A percentile compares a stretch with the other conserved stretches of the same genome.
Conservation (phyloP, 2,888 invertebrate species). For the Caenorhabditis sinica region DNA sequence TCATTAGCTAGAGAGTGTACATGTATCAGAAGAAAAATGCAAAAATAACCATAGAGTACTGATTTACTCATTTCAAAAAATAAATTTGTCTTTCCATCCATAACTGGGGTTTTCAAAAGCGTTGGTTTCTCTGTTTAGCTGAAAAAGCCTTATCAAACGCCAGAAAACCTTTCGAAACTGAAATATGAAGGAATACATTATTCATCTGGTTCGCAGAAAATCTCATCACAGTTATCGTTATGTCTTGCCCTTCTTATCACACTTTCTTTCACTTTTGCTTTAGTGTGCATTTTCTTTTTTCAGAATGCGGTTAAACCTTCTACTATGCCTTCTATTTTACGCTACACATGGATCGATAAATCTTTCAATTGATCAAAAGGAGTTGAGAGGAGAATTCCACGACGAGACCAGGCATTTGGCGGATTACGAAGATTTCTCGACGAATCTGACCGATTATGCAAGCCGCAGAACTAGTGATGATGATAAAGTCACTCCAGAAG, state of each 20-base stretch:
- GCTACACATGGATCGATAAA: slow-evolving; percentile 11
- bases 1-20: too few relatives aligned
- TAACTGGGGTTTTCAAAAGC: too few relatives aligned
- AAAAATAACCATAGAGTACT: too few relatives aligned
- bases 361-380: slow-evolving; percentile 29
- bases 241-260: slow-evolving; percentile 29
- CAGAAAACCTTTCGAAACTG: too few relatives aligned
- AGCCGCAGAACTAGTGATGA: slow-evolving; percentile 58
- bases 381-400: slow-evolving; percentile 59
- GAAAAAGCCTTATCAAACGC: too few relatives aligned
- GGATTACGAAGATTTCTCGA: slow-evolving; percentile 63
- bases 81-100: too few relatives aligned
- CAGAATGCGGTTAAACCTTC: slow-evolving; percentile 56
- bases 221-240: neutral
- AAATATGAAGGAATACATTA: too few relatives aligned
- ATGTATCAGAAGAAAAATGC: too few relatives aligned
- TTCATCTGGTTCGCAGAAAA: neutral
- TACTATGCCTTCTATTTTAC: slow-evolving; percentile 40
- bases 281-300: slow-evolving; percentile 14
- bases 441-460: slow-evolving; percentile 63
- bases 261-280: neutral
- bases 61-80: too few relatives aligned
- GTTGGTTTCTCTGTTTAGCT: too few relatives aligned
- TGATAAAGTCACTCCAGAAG: slow-evolving; percentile 56
- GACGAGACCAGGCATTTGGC: slow-evolving; percentile 38